phyloP scores from a whole-genome alignment of 2,797 vertebrate genomes.

The Sciurus vulgaris region DNA sequence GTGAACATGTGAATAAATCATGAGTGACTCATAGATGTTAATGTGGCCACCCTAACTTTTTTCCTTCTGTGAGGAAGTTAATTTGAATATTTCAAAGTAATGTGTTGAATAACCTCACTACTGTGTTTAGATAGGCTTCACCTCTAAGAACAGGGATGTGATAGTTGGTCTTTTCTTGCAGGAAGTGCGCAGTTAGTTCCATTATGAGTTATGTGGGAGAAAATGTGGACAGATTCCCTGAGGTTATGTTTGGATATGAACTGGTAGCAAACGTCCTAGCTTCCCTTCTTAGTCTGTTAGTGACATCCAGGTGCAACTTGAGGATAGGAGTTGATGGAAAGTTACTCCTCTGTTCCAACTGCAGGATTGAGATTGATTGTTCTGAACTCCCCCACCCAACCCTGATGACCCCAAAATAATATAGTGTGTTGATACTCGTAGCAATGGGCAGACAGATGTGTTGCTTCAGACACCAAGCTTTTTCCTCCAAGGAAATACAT shows the following conservation, averaged over 20 bases:
- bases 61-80: neutral
- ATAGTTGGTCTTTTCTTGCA: slow-evolving; percentile 8
- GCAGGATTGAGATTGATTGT: neutral
- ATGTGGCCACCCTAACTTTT: neutral
- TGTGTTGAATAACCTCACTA: neutral
- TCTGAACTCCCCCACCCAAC: neutral
- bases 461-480: neutral
- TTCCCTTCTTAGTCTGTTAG: neutral
- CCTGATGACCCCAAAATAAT: neutral
- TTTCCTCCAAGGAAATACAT: neutral
- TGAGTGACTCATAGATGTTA: neutral
- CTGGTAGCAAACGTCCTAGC: neutral
- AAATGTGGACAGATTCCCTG: neutral
- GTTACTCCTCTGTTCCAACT: neutral
- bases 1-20: neutral
- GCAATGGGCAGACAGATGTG: neutral
- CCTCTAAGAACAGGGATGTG: neutral
- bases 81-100: slow-evolving; percentile 30
- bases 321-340: neutral
- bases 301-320: neutral
- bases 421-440: neutral
- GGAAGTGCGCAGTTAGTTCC: neutral
- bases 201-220: neutral
- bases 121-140: neutral
- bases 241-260: slow-evolving; percentile 15